phyloP scores from a whole-genome alignment of 1,140 invertebrate species.

The Pseudomyrmex pallidus region DNA sequence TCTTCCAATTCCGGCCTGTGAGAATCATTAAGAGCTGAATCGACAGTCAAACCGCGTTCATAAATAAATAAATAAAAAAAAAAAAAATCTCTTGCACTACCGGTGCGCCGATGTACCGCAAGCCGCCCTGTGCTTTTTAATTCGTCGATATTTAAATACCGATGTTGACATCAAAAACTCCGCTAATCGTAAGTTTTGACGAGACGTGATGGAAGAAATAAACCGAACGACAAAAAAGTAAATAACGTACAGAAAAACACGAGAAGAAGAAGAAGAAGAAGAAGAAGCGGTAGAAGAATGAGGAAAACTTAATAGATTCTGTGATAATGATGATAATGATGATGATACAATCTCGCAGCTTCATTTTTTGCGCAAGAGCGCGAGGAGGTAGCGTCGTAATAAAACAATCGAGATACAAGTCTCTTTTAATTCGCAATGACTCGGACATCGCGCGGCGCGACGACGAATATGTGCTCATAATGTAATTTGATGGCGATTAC shows the following conservation, averaged over 20 bases:
- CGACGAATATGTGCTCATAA: background rate
- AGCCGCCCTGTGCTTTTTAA: background rate
- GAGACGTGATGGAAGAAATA: background rate
- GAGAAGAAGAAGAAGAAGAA: background rate
- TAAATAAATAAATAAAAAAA: background rate
- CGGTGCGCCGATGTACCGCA: background rate
- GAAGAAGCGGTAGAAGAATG: background rate
- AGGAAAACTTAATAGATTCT: background rate
- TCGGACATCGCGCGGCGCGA: background rate
- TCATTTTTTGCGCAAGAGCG: background rate
- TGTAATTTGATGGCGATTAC: background rate
- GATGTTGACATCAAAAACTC: background rate
- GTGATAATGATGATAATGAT: background rate
- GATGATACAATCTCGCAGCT: background rate
- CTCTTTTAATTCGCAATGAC: background rate
- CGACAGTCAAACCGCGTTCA: background rate
- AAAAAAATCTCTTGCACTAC: background rate
- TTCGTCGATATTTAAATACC: background rate
- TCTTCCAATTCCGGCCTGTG: background rate
- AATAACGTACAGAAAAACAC: background rate
- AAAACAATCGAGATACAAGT: background rate
- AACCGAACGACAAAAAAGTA: background rate
- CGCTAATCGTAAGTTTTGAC: background rate
- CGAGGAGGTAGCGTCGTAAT: background rate
- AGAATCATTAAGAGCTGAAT: constrained; percentile 11